phyloP scores from a whole-genome alignment of 2,797 vertebrate genomes.

The Intellagama lesueurii region DNA sequence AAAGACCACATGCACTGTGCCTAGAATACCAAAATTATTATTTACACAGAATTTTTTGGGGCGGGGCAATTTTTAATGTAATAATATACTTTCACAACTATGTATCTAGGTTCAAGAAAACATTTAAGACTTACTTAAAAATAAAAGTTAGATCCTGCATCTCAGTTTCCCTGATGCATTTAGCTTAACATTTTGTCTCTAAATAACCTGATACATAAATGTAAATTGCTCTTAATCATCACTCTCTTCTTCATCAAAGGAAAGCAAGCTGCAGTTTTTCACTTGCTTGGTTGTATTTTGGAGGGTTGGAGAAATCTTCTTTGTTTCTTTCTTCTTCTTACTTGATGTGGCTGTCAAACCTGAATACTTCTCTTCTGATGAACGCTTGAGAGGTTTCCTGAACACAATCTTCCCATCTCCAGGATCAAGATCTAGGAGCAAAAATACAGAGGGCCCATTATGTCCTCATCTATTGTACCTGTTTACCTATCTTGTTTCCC shows the following conservation, averaged over 20 bases:
- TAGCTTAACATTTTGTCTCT: constrained; percentile 7
- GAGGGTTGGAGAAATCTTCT: constrained; percentile 64
- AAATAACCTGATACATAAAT: constrained; percentile 45
- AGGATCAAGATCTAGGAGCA: constrained; percentile 73
- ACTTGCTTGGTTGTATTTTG: constrained; percentile 86
- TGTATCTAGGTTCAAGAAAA: not conserved
- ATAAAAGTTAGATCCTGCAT: not conserved
- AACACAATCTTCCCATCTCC: constrained; percentile 93
- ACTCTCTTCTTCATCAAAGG: constrained; percentile 92
- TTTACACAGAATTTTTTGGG: constrained; percentile 13
- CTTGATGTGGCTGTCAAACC: constrained; percentile 92
- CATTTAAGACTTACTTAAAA: not conserved
- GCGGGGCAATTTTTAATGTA: constrained; percentile 16
- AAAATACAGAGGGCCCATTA: constrained; percentile 55
- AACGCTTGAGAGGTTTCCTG: constrained; percentile 92
- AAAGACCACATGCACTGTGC: constrained; percentile 8
- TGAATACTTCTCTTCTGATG: constrained; percentile 85
- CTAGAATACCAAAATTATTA: constrained; percentile 39
- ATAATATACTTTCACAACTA: constrained; percentile 16
- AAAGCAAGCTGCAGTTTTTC: constrained; percentile 94
- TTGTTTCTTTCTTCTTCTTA: constrained; percentile 88
- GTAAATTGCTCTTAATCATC: constrained; percentile 80
- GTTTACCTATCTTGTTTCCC: not conserved
- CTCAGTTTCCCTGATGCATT: constrained; percentile 16
- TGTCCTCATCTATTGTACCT: not conserved